phyloP scores from a whole-genome alignment of 2,888 invertebrate genomes.

The Apotomis turbidana region DNA sequence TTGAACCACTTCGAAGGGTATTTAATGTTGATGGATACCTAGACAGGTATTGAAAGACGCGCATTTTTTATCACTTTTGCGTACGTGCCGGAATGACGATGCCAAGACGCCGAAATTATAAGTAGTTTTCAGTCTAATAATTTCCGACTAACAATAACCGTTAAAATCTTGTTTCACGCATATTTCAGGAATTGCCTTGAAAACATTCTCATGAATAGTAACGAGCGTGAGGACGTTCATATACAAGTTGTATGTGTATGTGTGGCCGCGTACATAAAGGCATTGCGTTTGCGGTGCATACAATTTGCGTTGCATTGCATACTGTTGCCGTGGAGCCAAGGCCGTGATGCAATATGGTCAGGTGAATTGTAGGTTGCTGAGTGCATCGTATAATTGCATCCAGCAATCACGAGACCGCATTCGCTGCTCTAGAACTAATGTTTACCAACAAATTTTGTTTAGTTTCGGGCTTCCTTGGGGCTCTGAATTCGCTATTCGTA shows the following conservation, averaged over 20 bases:
- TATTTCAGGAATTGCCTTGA: conserved; percentile 31
- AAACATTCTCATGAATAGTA: conserved; percentile 26
- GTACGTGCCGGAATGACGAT: conserved; percentile 15
- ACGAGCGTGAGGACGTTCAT: neutral
- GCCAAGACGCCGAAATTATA: conserved; percentile 25
- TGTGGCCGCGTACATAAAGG: conserved; percentile 24
- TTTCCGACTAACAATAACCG: conserved; percentile 13
- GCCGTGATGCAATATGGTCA: conserved; percentile 75
- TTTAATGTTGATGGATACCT: conserved; percentile 1
- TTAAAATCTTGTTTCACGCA: conserved; percentile 19
- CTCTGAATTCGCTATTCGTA: conserved; percentile 17
- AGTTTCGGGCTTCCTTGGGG: conserved; percentile 4
- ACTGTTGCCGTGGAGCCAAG: conserved; percentile 75
- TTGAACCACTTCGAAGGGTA: neutral
- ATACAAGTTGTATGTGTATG: conserved; percentile 8
- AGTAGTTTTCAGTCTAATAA: conserved; percentile 13
- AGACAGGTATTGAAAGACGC: conserved; percentile 21
- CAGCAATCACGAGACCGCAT: conserved; percentile 45
- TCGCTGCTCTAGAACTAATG: neutral
- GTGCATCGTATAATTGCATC: conserved; percentile 70
- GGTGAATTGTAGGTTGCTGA: conserved; percentile 66
- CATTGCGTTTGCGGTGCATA: conserved; percentile 52
- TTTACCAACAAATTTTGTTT: neutral
- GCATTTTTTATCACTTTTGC: conserved; percentile 19
- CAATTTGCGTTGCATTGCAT: conserved; percentile 69